phyloP scores from a whole-genome alignment of 1,140 invertebrate genomes.

The Argopecten irradians region DNA sequence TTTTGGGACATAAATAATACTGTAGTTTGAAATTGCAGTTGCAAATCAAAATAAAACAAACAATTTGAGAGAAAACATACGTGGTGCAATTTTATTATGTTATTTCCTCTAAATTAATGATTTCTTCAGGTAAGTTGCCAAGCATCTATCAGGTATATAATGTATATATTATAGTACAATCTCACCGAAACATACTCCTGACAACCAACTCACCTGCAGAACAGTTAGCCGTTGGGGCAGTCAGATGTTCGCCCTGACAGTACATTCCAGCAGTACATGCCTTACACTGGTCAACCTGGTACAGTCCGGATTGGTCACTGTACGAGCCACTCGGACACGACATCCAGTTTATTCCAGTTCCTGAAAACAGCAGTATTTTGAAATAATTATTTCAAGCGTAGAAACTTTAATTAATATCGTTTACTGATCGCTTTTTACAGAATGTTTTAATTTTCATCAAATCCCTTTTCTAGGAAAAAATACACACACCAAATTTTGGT shows the following conservation, averaged over 20 bases:
- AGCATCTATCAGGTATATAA: no score
- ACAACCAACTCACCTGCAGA: constrained; percentile 65
- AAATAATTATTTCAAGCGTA: background rate
- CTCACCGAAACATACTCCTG: no score
- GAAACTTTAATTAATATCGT: background rate
- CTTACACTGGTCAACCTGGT: constrained; percentile 62
- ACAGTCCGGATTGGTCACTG: constrained; percentile 60
- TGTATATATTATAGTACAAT: no score
- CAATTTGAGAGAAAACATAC: no score
- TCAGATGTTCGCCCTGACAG: constrained; percentile 65
- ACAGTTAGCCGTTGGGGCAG: constrained; percentile 64
- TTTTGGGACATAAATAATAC: no score
- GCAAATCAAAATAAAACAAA: no score
- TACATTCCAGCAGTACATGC: constrained; percentile 69
- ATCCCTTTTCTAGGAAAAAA: background rate
- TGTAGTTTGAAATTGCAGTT: no score
- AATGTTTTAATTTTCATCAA: background rate
- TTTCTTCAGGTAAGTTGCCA: no score
- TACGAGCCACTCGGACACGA: constrained; percentile 71
- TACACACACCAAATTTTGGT: no score
- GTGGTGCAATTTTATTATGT: no score
- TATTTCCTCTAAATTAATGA: no score
- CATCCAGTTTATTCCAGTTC: constrained; percentile 69
- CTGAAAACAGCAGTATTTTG: constrained; percentile 45
- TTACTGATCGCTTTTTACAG: background rate